Percentiles rank a stretch among this genome's conserved stretches.
These are phyloP conservation scores for Mus minutoides DNA, from an alignment of 2,797 vertebrate species.

Conservation along the genomic window DNA sequence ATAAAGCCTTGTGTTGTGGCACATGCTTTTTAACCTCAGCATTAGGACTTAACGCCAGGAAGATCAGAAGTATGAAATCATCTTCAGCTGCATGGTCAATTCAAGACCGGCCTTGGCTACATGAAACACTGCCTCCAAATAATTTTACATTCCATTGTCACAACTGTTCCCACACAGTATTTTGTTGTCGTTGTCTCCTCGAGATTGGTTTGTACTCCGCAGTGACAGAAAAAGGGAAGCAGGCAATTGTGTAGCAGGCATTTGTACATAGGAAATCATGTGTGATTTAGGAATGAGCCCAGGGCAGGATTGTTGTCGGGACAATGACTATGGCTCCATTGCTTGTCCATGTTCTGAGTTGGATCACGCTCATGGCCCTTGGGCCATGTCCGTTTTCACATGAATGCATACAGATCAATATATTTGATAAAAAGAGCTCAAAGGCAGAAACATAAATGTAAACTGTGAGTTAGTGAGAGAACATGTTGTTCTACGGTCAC, in stretches of 20 bases:
- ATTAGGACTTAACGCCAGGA: not conserved
- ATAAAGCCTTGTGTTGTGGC: not conserved
- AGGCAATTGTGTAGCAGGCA: not conserved
- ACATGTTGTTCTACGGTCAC: not conserved
- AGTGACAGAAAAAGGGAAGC: not conserved
- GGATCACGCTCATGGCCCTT: accelerated
- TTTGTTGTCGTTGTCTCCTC: not conserved
- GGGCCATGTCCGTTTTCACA: not conserved
- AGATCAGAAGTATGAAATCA: not conserved
- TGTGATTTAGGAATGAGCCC: not conserved
- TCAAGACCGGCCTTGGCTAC: not conserved
- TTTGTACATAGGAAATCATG: not conserved
- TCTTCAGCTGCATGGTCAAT: not conserved
- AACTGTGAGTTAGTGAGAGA: not conserved
- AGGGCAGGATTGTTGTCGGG: not conserved
- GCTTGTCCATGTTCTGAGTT: not conserved
- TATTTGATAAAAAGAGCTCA: not conserved
- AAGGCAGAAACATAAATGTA: not conserved
- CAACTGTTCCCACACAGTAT: not conserved
- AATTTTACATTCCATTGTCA: not conserved
- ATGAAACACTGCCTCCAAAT: not conserved
- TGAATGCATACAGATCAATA: not conserved
- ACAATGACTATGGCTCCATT: not conserved
- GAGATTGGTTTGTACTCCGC: not conserved
- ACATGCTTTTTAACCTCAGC: not conserved